Base-by-base conservation (phyloP, 2,888 invertebrate species). In the Cryptus armator region DNA sequence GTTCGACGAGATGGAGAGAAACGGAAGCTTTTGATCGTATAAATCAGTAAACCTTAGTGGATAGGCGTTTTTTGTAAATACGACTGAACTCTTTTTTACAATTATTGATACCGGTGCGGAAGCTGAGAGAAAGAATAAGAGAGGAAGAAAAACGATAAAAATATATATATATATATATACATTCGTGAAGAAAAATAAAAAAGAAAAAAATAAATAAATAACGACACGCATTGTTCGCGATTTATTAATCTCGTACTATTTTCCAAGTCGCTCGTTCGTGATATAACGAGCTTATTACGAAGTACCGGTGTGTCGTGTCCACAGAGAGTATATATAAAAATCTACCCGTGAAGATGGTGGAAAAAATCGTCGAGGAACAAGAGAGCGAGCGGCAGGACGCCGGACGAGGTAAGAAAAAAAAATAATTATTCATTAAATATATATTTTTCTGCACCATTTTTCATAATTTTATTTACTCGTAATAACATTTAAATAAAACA, bases 291-390 rank as follows among this genome's bases (percentile, higher is more conserved):
- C 32, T 62, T 32, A 14, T 59, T 29, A 46, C 62, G 62, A 29
- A 14, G 48, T 48, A n/a, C 48, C 14, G 14, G 48, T 14, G 48
- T 48, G 12, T 48, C n/a, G 12, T 48, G 12, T 48, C n/a, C 3
- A 29, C 0, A 7, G 16, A 48, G 24, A 56, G 12, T 12, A 51
- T 37, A 44, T 1, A 43, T 24, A 16, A 66, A 68, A 46, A 75
- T 43, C 19, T 43, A 56, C n/a, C 59, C 66, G 67, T 70, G 80
- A 94, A 92, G 89, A 96, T 96, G 96, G 96, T 96, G 89, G 96
- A 96, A 94, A 95, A 95, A 92, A 96, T 96, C 91, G 92, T 95
- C 88, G 96, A 96, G 93, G 95, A 96, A 94, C 94, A 94, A 86
- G 95, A 95, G 92, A 95, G 95, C 91, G 95, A 94, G 67, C 90